Evolutionary conservation across 2,888 invertebrate genomes (phyloP).

Genomic region (Chloroclystis v-ata): DNA sequence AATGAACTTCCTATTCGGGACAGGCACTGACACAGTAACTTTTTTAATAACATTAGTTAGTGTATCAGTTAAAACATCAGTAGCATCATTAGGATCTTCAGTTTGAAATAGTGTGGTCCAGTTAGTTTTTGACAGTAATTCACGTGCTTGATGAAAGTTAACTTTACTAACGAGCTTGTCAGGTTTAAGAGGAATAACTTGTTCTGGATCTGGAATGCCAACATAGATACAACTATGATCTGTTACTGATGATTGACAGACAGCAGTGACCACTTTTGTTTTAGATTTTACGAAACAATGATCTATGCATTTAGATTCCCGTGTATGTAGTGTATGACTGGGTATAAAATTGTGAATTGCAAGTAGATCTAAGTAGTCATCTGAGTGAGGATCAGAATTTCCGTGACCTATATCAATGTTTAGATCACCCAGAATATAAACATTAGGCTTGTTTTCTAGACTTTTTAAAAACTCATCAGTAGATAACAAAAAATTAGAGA

Average conservation of each 20-base stretch:
- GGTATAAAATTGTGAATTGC: neutral
- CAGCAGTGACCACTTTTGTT: neutral
- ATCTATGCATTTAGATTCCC: neutral
- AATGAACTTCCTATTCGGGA: neutral
- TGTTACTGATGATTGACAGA: slow-evolving; percentile 3
- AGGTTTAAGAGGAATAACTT: neutral
- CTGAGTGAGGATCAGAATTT: neutral
- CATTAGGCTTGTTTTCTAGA: no score
- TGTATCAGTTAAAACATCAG: neutral
- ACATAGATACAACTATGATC: slow-evolving; percentile 4
- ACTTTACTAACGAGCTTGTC: no score
- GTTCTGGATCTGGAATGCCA: neutral
- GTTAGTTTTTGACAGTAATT: no score
- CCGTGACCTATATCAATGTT: neutral
- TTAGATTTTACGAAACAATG: neutral
- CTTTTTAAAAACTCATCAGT: no score
- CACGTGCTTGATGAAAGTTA: no score
- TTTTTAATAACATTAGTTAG: no score
- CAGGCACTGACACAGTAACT: neutral
- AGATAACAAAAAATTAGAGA: no score
- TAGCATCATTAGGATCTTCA: neutral
- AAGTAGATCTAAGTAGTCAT: slow-evolving; percentile 3
- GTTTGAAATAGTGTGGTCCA: no score
- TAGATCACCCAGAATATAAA: no score
- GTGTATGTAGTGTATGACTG: neutral